Conservation (phyloP, 1,140 invertebrate genomes). For the Ladona fulva region DNA sequence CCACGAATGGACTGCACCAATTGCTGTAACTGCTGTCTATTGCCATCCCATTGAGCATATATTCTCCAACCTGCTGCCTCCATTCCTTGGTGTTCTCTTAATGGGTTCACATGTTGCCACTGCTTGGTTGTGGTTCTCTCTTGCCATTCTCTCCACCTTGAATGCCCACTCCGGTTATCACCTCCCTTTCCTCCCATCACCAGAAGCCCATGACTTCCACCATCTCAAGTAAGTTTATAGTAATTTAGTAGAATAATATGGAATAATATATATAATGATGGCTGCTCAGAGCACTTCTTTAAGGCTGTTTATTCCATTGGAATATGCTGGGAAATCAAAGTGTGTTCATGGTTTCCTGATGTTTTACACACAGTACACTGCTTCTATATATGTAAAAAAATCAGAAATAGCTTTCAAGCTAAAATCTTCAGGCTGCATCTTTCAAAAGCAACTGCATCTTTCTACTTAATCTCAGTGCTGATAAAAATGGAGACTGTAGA, state of each 20-base stretch:
- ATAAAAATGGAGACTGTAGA: too few relatives aligned
- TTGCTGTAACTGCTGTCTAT: slow-evolving; percentile 74
- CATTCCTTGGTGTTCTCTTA: slow-evolving; percentile 67
- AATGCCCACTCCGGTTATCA: slow-evolving; percentile 85
- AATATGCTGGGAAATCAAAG: too few relatives aligned
- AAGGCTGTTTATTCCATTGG: too few relatives aligned
- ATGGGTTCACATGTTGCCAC: slow-evolving; percentile 75
- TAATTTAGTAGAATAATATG: not conserved
- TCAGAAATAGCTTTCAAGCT: too few relatives aligned
- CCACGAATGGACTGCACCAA: slow-evolving; percentile 77
- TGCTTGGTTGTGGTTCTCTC: slow-evolving; percentile 71
- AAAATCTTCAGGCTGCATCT: too few relatives aligned
- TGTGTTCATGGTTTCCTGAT: too few relatives aligned
- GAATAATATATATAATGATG: too few relatives aligned
- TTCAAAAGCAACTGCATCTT: too few relatives aligned
- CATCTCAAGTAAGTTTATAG: slow-evolving; percentile 63
- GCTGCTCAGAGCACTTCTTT: too few relatives aligned
- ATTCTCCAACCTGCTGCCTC: slow-evolving; percentile 71
- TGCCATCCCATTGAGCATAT: slow-evolving; percentile 82
- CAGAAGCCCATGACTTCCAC: slow-evolving; percentile 87
- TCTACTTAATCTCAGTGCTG: too few relatives aligned
- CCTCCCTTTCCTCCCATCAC: slow-evolving; percentile 77
- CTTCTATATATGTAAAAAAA: too few relatives aligned
- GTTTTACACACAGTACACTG: too few relatives aligned
- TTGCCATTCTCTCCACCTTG: slow-evolving; percentile 70